Evolutionary conservation across 1,140 invertebrate species (phyloP).

Genomic region (Cydia amplana): DNA sequence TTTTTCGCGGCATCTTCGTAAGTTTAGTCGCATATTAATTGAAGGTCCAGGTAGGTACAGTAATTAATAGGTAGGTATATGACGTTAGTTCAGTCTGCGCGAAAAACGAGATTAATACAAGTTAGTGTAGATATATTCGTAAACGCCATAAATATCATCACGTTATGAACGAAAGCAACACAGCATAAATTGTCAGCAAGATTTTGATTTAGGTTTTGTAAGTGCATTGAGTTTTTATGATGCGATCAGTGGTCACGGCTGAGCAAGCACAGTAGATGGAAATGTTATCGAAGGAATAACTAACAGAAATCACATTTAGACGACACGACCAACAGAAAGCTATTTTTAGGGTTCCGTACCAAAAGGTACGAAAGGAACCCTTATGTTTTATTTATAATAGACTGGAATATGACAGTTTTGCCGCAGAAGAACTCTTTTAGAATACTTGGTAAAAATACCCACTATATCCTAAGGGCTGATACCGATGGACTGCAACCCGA

Average conservation of each 20-base stretch:
- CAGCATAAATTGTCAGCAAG: not conserved
- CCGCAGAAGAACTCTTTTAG: too few relatives aligned
- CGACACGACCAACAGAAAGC: not conserved
- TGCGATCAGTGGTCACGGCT: not conserved
- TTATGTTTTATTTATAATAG: not conserved
- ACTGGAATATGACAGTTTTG: not conserved
- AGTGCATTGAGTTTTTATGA: not conserved
- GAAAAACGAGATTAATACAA: not conserved
- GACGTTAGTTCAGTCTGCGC: not conserved
- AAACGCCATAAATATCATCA: not conserved
- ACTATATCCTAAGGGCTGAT: too few relatives aligned
- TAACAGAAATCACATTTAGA: not conserved
- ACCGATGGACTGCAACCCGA: too few relatives aligned
- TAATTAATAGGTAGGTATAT: not conserved
- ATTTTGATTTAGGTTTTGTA: not conserved
- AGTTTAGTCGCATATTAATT: not conserved
- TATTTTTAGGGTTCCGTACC: not conserved
- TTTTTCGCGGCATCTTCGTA: not conserved
- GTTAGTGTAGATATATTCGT: not conserved
- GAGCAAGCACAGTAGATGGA: not conserved
- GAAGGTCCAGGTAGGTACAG: too few relatives aligned
- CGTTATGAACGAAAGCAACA: not conserved
- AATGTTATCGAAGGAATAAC: not conserved
- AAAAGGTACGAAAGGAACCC: too few relatives aligned
- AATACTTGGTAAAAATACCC: too few relatives aligned